Conservation (phyloP, 2,113 vertebrate species). For the Stegastes partitus region DNA sequence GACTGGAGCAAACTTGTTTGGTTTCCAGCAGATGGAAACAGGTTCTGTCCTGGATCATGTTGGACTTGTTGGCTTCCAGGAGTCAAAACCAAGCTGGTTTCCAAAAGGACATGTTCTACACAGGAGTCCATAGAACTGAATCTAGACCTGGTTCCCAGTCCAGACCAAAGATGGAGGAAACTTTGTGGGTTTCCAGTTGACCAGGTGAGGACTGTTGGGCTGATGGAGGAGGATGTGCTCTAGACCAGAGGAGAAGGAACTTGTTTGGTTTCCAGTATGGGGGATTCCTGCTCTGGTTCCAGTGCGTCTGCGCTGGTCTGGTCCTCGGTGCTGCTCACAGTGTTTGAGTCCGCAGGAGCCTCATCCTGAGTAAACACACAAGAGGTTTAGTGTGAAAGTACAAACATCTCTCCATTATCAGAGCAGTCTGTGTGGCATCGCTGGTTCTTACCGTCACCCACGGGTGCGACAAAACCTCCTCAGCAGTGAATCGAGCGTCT, state of each 20-base stretch:
- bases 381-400: neutral
- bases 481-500: slow-evolving; percentile 93
- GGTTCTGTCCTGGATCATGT: neutral
- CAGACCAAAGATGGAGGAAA: neutral
- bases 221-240: neutral
- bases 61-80: neutral
- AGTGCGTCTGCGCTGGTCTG: slow-evolving; percentile 22
- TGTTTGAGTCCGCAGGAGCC: slow-evolving; percentile 88
- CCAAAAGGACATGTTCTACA: no score
- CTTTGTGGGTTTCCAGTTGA: neutral
- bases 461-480: slow-evolving; percentile 93
- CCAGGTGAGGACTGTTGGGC: neutral
- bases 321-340: slow-evolving; percentile 89
- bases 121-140: no score
- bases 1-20: neutral
- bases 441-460: slow-evolving; percentile 94
- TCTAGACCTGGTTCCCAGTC: no score
- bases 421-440: neutral
- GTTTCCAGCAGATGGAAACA: neutral
- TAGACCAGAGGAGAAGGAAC: slow-evolving; percentile 79
- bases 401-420: no score
- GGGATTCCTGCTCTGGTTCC: slow-evolving; percentile 66
- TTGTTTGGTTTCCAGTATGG: slow-evolving; percentile 74
- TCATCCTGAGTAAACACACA: slow-evolving; percentile 87
- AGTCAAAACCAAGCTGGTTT: neutral